Base-by-base conservation (phyloP, 2,888 invertebrate genomes). In the Agrotis clavis region DNA sequence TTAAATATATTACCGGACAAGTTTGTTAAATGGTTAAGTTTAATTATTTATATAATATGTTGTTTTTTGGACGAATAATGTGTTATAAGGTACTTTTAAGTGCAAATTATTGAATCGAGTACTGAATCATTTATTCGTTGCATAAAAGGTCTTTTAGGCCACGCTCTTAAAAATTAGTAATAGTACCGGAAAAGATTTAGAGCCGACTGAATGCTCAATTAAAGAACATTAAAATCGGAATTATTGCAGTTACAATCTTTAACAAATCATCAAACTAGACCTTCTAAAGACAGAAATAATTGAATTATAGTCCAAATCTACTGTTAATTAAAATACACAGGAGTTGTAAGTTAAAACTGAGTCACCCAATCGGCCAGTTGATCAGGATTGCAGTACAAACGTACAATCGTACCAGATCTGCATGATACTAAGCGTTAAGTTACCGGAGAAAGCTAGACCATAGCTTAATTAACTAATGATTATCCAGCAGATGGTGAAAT, bases 371-470 rank as follows among this genome's bases (percentile, higher is more conserved):
- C 62, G 67, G 59, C 45, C 57, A 57, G 67, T 67, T 57, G 56
- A 74, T 66, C 50, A 5, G n/a, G 71, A 64, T 67, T 65, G 41
- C 62, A 67, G 35, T 35, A 63, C 78, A 73, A 71, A 78, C 71
- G 67, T 56, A 78, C 78, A 78, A 62, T 73, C 67, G 70, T 56
- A 81, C 60, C 25, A 83, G 82, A 82, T 83, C 82, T 63, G 72
- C 64, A 63, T 71, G 79, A 77, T 74, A 75, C 50, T 77, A 77
- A 65, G 76, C 60, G 63, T 75, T 69, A 77, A 80, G 70, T 77
- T 82, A 78, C 62, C 45, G 67, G 83, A 77, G 86, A 85, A 90
- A 91, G 91, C 88, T 81, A 71, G 74, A 61, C 35, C 35, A 16
- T 77, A 85, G 57, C 67, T 85, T 82, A 82, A 81, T 80, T 83